A percentile compares a stretch with the other conserved stretches of the same genome.
phyloP scores from a whole-genome alignment of 2,113 vertebrate genomes.

The Ptilonorhynchus violaceus region DNA sequence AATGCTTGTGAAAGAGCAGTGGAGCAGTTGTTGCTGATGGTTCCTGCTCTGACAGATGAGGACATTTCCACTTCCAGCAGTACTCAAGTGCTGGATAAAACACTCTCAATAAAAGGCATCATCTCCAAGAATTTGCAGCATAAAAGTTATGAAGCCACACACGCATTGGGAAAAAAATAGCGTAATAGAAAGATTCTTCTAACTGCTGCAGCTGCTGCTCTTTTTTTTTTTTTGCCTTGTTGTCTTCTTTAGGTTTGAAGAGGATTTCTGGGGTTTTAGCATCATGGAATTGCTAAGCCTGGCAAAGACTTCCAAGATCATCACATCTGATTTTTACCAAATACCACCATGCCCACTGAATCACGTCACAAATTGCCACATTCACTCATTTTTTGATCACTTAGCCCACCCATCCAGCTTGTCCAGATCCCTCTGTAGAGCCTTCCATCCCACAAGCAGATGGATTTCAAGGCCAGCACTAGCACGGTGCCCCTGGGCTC shows the following conservation, averaged over 20 bases:
- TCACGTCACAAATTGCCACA: not conserved
- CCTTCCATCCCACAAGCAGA: not conserved
- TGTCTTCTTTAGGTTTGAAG: not conserved
- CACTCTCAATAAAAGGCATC: not conserved
- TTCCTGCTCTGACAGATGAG: not conserved
- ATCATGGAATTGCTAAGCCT: not conserved
- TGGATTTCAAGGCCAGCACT: not conserved
- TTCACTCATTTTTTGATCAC: not conserved
- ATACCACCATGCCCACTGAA: not conserved
- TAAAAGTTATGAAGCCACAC: not conserved
- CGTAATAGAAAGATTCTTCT: not conserved
- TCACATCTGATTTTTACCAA: rapidly evolving
- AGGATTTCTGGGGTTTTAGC: not conserved
- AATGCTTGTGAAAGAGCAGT: not conserved
- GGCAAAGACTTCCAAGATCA: not conserved
- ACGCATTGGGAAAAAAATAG: not conserved
- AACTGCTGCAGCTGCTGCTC: not conserved
- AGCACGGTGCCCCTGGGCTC: not conserved
- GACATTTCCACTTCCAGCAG: not conserved
- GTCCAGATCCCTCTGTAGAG: not conserved
- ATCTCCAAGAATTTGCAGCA: not conserved
- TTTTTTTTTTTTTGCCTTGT: not conserved
- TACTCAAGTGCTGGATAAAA: not conserved
- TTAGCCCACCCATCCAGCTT: not conserved
- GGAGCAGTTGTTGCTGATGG: not conserved